Percentiles rank a stretch among this genome's conserved stretches.
Evolutionary conservation across 2,113 vertebrate species (phyloP).

Genomic region (Onychostruthus taczanowskii): DNA sequence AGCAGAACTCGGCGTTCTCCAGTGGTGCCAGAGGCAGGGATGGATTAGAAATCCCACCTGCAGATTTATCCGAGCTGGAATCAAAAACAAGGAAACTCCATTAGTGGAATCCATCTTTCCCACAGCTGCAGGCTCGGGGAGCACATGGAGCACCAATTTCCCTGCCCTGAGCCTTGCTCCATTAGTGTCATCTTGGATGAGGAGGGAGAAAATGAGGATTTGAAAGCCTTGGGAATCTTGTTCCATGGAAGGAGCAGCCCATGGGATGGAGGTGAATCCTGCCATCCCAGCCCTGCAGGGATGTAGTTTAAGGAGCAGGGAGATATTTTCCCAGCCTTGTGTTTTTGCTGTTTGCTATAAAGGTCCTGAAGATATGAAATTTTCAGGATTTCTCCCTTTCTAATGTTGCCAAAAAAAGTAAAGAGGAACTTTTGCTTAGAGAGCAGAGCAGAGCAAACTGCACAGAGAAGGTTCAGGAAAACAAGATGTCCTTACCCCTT

Average conservation of each 20-base stretch:
- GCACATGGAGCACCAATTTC: not conserved
- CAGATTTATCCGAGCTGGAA: not conserved
- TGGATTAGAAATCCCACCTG: not conserved
- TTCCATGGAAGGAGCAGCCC: not conserved
- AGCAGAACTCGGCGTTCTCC: not conserved
- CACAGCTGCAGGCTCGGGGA: not conserved
- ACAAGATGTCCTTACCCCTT: not conserved
- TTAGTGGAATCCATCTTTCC: not conserved
- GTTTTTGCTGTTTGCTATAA: not conserved
- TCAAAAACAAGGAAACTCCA: not conserved
- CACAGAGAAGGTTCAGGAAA: not conserved
- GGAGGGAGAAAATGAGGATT: not conserved
- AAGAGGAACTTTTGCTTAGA: not conserved
- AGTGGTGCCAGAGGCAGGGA: not conserved
- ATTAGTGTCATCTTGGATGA: not conserved
- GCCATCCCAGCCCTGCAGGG: not conserved
- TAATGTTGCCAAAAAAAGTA: not conserved
- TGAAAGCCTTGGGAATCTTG: not conserved
- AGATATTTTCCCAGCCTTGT: not conserved
- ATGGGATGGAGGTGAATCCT: not conserved
- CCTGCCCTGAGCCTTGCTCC: not conserved
- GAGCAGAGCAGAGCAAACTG: not conserved
- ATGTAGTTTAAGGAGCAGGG: not conserved
- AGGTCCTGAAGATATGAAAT: not conserved
- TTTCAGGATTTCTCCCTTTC: not conserved